Evolutionary conservation across 92 coral and sea anemone genomes (phyloP).

Genomic region (Siderastrea radians): DNA sequence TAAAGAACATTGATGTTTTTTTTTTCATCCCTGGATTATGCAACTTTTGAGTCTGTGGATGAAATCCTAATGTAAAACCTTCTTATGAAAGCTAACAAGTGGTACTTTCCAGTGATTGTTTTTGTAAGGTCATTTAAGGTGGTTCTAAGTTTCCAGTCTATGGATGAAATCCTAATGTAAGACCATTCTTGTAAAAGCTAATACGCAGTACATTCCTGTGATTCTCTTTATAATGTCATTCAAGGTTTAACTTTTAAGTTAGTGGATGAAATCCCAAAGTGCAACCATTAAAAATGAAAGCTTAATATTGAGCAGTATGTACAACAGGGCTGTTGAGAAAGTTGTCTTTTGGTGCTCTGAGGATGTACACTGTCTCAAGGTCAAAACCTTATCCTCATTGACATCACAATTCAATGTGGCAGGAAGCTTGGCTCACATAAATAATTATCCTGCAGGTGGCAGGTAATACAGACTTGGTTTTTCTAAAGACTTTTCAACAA

Average conservation of each 20-base stretch:
- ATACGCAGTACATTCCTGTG: no score
- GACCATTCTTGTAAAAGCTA: no score
- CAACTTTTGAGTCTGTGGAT: no score
- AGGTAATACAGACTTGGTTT: neutral
- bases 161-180: neutral
- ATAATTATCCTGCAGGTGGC: constrained; percentile 9
- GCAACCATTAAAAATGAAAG: neutral
- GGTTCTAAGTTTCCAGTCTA: neutral
- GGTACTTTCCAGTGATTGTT: no score
- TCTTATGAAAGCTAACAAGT: no score
- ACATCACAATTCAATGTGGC: neutral
- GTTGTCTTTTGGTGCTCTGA: neutral
- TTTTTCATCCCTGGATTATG: no score
- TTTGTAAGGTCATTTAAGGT: no score
- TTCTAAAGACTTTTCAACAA: no score
- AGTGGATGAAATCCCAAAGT: neutral
- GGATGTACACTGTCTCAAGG: neutral
- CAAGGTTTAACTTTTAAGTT: neutral
- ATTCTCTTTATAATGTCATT: no score
- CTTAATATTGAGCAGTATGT: neutral
- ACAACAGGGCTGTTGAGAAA: neutral
- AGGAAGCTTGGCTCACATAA: constrained; percentile 15
- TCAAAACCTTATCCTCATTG: neutral
- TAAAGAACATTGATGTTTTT: no score
- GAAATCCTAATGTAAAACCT: no score